Conservation (phyloP, 2,888 invertebrate genomes). For the Archaeoteleia sp. region DNA sequence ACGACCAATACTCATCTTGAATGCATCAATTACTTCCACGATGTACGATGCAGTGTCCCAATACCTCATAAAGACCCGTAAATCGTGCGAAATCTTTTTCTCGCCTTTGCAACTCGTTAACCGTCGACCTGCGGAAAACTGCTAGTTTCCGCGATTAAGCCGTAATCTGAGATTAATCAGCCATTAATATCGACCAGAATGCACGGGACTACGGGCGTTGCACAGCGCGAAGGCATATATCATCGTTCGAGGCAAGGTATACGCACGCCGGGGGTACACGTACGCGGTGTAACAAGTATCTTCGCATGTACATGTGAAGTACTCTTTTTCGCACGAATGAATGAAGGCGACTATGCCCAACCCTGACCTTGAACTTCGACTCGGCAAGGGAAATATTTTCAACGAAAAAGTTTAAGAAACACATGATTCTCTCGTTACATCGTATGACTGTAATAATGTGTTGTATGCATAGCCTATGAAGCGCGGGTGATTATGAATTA, state of each 20-base stretch:
- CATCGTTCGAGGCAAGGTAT: constrained; percentile 43
- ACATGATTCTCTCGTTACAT: constrained; percentile 48
- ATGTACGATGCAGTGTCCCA: constrained; percentile 25
- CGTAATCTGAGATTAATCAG: constrained; percentile 56
- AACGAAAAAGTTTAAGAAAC: constrained; percentile 25
- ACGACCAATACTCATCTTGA: constrained; percentile 22
- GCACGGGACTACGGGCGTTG: constrained; percentile 27
- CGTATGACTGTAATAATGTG: constrained; percentile 66
- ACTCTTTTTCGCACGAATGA: constrained; percentile 63
- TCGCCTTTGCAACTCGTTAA: constrained; percentile 51
- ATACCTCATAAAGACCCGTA: constrained; percentile 30
- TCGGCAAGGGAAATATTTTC: constrained; percentile 23
- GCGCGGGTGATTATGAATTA: constrained; percentile 26
- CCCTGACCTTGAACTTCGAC: constrained; percentile 65
- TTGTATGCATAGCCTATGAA: constrained; percentile 58
- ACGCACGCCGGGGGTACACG: constrained; percentile 40
- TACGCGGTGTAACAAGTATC: constrained; percentile 44
- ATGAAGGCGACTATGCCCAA: constrained; percentile 64
- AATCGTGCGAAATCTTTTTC: constrained; percentile 38
- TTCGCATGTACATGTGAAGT: constrained; percentile 45
- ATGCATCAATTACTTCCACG: constrained; percentile 31
- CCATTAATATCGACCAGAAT: constrained; percentile 50
- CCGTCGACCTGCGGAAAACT: constrained; percentile 39
- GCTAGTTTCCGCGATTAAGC: constrained; percentile 55
- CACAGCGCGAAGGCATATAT: constrained; percentile 35